Percentiles rank a stretch among this genome's conserved stretches.
phyloP scores from a whole-genome alignment of 2,797 vertebrate genomes.

The Chrysocyon brachyurus region DNA sequence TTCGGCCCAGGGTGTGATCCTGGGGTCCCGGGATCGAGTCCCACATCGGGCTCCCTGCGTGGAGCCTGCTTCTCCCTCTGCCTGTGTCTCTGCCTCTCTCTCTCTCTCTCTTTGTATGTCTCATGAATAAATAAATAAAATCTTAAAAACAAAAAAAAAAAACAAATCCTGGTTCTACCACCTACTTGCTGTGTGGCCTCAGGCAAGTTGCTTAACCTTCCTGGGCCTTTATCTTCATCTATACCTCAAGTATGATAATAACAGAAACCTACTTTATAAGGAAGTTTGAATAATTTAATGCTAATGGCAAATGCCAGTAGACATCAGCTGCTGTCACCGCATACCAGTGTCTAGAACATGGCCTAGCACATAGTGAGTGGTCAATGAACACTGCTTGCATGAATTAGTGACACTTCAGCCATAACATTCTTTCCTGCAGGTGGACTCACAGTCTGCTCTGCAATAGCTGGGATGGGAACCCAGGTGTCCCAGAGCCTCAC shows the following conservation, averaged over 20 bases:
- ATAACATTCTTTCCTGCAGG: not conserved
- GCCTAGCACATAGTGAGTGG: not conserved
- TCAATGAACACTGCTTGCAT: not conserved
- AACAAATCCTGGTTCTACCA: not conserved
- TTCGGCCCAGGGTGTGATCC: too few species aligned
- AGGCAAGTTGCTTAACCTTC: not conserved
- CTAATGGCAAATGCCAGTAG: not conserved
- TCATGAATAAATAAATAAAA: too few species aligned
- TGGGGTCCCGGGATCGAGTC: too few species aligned
- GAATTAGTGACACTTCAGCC: not conserved
- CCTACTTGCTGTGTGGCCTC: not conserved
- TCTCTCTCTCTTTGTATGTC: too few species aligned
- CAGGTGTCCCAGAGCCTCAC: constrained; percentile 28
- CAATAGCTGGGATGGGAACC: not conserved
- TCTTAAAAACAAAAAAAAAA: too few species aligned
- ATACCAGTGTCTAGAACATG: not conserved
- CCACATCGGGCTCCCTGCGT: too few species aligned
- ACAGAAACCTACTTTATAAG: not conserved
- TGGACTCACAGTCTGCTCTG: not conserved
- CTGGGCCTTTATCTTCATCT: not conserved
- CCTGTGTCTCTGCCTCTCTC: too few species aligned
- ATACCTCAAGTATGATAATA: not conserved
- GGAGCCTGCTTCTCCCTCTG: too few species aligned
- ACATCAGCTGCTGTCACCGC: not conserved
- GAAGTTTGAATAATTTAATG: not conserved